phyloP scores from a whole-genome alignment of 2,888 invertebrate genomes.

The Ophraella communa region DNA sequence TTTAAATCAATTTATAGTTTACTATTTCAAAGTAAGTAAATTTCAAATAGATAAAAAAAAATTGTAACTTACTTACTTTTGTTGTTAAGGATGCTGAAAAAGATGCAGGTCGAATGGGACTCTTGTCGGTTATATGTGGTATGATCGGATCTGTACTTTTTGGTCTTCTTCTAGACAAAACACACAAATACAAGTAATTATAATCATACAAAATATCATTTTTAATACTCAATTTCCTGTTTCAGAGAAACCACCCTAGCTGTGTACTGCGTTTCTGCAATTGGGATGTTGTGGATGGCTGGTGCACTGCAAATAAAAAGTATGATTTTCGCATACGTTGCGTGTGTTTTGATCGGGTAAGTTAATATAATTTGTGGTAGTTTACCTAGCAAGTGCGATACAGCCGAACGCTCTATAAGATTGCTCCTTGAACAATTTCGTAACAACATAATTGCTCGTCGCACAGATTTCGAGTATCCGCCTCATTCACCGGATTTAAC shows the following conservation, averaged over 20 bases:
- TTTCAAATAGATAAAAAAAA: neutral
- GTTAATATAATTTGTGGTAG: neutral
- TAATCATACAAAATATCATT: neutral
- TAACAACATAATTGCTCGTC: no score
- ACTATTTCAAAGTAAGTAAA: conserved; percentile 74
- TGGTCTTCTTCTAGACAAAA: conserved; percentile 88
- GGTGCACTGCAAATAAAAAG: conserved; percentile 33
- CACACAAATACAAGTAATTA: conserved; percentile 83
- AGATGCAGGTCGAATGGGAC: conserved; percentile 87
- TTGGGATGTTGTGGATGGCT: conserved; percentile 36
- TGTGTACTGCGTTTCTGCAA: conserved; percentile 30
- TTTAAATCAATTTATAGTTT: conserved; percentile 83
- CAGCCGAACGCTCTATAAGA: no score
- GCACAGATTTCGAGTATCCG: no score
- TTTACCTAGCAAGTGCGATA: no score
- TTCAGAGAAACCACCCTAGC: conserved; percentile 38
- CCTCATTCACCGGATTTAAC: no score
- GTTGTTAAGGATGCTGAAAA: conserved; percentile 64
- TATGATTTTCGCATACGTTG: conserved; percentile 33
- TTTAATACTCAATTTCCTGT: conserved; percentile 14
- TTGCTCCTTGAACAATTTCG: no score
- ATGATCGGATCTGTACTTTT: conserved; percentile 88
- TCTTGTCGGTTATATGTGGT: conserved; percentile 86
- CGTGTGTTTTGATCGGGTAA: conserved; percentile 39
- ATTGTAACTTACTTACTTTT: neutral